phyloP scores from a whole-genome alignment of 2,113 vertebrate genomes.

The Hydropotes inermis region DNA sequence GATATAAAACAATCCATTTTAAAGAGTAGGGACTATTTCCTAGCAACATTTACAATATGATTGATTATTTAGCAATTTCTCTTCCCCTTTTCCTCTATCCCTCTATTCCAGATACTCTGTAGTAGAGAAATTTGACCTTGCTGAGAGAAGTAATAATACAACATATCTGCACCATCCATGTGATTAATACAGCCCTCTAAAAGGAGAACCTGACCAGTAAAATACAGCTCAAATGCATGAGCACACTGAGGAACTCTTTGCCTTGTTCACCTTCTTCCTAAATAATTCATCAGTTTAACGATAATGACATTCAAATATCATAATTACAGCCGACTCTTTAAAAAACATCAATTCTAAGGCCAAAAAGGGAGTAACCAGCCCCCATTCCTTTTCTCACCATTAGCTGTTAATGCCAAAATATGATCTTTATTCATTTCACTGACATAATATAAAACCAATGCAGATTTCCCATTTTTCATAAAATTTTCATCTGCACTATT shows the following conservation, averaged over 20 bases:
- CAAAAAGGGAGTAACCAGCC: slow-evolving; percentile 72
- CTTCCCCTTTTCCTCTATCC: neutral
- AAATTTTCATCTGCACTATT: slow-evolving; percentile 87
- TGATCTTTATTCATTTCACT: slow-evolving; percentile 85
- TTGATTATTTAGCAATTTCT: slow-evolving; percentile 75
- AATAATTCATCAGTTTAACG: slow-evolving; percentile 88
- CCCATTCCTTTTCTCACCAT: slow-evolving; percentile 73
- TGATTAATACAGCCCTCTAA: slow-evolving; percentile 80
- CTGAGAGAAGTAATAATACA: slow-evolving; percentile 77
- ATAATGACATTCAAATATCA: slow-evolving; percentile 87
- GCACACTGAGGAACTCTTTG: slow-evolving; percentile 71
- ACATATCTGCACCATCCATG: slow-evolving; percentile 71
- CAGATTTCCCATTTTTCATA: slow-evolving; percentile 86
- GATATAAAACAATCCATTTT: slow-evolving; percentile 71
- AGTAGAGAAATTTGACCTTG: slow-evolving; percentile 81
- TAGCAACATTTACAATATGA: slow-evolving; percentile 66
- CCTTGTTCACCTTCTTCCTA: slow-evolving; percentile 79
- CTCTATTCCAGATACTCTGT: slow-evolving; percentile 43
- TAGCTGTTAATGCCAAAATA: slow-evolving; percentile 85
- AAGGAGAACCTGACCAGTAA: slow-evolving; percentile 72
- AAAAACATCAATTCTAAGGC: slow-evolving; percentile 82
- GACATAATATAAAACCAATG: slow-evolving; percentile 87
- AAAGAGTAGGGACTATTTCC: slow-evolving; percentile 63
- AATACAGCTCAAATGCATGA: slow-evolving; percentile 78
- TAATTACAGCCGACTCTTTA: slow-evolving; percentile 84